A percentile compares a stretch with the other conserved stretches of the same genome.
Conservation (phyloP, 30 jellyfish, hydroid and myxozoan genomes). For the Chironex yamaguchii region DNA sequence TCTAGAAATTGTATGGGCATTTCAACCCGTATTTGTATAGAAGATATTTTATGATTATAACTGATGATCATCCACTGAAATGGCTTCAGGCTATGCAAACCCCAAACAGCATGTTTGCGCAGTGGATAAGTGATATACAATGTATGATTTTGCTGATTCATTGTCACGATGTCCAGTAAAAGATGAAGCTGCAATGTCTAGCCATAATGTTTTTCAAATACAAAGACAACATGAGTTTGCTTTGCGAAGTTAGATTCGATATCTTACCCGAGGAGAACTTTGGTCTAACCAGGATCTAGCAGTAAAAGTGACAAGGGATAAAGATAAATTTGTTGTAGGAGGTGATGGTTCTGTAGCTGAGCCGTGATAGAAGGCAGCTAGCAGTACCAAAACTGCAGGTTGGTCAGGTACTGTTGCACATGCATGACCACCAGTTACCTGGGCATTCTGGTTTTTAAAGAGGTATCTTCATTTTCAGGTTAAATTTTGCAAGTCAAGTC, state of each 20-base stretch:
- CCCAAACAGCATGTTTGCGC: slow-evolving; percentile 60
- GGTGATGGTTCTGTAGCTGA: background rate
- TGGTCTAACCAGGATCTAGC: background rate
- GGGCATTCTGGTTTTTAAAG: too few relatives aligned
- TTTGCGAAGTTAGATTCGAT: background rate
- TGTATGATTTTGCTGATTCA: slow-evolving; percentile 56
- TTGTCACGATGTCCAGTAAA: too few relatives aligned
- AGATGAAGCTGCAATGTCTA: slow-evolving; percentile 48
- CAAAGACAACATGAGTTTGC: background rate
- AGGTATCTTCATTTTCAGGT: too few relatives aligned
- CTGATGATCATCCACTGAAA: slow-evolving; percentile 58
- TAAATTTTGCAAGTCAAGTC: too few relatives aligned
- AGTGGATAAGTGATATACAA: slow-evolving; percentile 72
- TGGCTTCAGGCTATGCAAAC: slow-evolving; percentile 62
- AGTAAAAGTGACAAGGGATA: background rate
- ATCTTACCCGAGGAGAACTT: background rate
- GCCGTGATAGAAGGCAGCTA: background rate
- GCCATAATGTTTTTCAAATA: background rate
- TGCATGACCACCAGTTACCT: too few relatives aligned
- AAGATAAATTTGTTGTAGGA: background rate
- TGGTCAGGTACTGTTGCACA: slow-evolving; percentile 46
- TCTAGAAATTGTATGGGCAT: slow-evolving; percentile 59
- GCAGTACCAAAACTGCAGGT: background rate
- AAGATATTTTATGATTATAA: slow-evolving; percentile 38
- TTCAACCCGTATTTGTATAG: slow-evolving; percentile 66